Base-by-base conservation (phyloP, 1,140 invertebrate species). In the Drosophila sturtevanti region DNA sequence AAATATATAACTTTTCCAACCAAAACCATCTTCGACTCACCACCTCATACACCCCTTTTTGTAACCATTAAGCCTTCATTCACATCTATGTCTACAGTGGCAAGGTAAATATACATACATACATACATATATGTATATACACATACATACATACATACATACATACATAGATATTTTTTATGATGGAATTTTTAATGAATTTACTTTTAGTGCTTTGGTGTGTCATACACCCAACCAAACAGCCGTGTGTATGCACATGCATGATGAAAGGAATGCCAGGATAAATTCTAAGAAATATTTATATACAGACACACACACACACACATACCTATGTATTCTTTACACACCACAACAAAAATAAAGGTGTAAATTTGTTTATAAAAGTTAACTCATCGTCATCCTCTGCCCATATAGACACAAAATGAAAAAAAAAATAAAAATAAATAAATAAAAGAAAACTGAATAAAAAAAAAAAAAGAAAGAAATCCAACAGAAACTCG, bases 171-270 rank as follows among this genome's bases (percentile, higher is more conserved):
- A 69, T 74, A 73, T 87, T 82, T 66, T 82, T 82, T 76, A 87
- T 79, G 84, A 87, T 87, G 84, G 84, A 89, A 89, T 79, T 89
- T 87, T 87, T 87, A 87, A 87, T 87, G 82, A 86, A 87, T 87
- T 86, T 86, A 86, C 82, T 86, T 86, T 86, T 89, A 89, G 84
- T 76, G 72, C 41, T 62, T 44, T 64, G 77, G 79, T 79, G 79
- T 79, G 75, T 82, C 82, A 82, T 71, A 79, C 44, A 79, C 67
- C 70, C 66, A 76, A 70, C 74, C 66, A 76, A 70, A 70, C 66
- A 62, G 71, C 80, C 41, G 5, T 21, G 41, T 48, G 41, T 48
- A 75, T 72, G 63, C 51, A 63, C 38, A 21, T 56, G 35, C 41
- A 37, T 37, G 35, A 55, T 67, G 70, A 54, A 68, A 60, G 51